Conservation (phyloP, 2,797 vertebrate species). For the Aplochiton taeniatus region DNA sequence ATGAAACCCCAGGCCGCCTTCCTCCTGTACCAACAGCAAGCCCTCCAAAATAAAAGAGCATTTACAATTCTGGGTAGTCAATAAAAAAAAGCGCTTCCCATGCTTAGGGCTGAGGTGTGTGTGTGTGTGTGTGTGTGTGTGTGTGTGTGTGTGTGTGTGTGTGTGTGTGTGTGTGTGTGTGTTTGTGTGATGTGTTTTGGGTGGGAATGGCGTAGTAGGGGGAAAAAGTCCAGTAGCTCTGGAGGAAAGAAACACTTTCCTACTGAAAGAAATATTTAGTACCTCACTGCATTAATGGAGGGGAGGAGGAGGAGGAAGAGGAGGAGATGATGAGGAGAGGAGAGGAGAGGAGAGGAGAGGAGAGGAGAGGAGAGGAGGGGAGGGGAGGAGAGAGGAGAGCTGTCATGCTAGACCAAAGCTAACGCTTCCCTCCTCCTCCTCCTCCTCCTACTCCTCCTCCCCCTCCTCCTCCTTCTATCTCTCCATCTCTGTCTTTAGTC, state of each 20-base stretch:
- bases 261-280: conserved; percentile 70
- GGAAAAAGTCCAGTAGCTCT: conserved; percentile 20
- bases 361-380: conserved; percentile 19
- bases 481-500: not conserved
- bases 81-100: conserved; percentile 56
- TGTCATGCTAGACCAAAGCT: not conserved
- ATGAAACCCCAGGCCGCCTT: conserved; percentile 67
- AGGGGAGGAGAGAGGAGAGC: conserved; percentile 3
- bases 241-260: conserved; percentile 50
- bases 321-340: conserved; percentile 21
- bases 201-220: too few species aligned
- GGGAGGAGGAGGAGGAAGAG: not conserved
- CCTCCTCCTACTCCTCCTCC: not conserved
- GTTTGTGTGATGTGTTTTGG: too few species aligned
- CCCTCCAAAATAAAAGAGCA: conserved; percentile 74
- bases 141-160: conserved; percentile 43
- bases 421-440: not conserved
- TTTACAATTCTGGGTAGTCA: conserved; percentile 73
- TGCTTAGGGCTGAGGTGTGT: conserved; percentile 40
- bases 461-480: not conserved
- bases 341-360: conserved; percentile 11
- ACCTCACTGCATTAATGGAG: conserved; percentile 59
- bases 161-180: conserved; percentile 7
- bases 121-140: conserved; percentile 6
- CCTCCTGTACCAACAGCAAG: conserved; percentile 71